These are phyloP conservation scores for Dryococelus australis DNA, from an alignment of 2,888 invertebrate genomes.

Conservation along the genomic window DNA sequence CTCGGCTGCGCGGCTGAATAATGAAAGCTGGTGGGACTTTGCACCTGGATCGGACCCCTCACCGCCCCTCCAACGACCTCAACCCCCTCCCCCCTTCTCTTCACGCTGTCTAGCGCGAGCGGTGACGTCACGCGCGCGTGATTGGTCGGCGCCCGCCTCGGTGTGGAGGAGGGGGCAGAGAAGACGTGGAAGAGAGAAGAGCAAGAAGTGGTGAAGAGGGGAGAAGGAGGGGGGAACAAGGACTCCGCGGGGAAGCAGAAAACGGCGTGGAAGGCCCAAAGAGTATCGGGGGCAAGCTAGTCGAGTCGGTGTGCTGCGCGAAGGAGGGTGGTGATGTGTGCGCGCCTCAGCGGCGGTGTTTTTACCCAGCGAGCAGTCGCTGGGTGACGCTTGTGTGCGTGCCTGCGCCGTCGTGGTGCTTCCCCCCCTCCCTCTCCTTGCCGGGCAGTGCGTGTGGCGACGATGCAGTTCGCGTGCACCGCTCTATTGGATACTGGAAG, in stretches of 20 bases:
- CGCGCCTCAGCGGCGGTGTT: background rate
- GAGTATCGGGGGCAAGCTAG: background rate
- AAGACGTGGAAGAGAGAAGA: background rate
- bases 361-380: background rate
- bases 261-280: background rate
- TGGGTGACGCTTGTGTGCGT: background rate
- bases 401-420: background rate
- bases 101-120: background rate
- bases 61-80: background rate
- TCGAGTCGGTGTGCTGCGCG: background rate
- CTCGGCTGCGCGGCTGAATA: background rate
- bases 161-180: background rate
- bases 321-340: background rate
- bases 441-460: background rate
- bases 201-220: background rate
- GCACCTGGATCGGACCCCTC: background rate
- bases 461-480: background rate
- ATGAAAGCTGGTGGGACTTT: conserved; percentile 10
- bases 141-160: background rate
- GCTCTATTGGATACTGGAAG: background rate
- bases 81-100: background rate
- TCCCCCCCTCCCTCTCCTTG: too few species aligned
- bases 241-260: background rate
- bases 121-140: background rate
- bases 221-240: background rate